Conservation (phyloP, 2,113 vertebrate genomes). For the Cynopterus brachyotis region DNA sequence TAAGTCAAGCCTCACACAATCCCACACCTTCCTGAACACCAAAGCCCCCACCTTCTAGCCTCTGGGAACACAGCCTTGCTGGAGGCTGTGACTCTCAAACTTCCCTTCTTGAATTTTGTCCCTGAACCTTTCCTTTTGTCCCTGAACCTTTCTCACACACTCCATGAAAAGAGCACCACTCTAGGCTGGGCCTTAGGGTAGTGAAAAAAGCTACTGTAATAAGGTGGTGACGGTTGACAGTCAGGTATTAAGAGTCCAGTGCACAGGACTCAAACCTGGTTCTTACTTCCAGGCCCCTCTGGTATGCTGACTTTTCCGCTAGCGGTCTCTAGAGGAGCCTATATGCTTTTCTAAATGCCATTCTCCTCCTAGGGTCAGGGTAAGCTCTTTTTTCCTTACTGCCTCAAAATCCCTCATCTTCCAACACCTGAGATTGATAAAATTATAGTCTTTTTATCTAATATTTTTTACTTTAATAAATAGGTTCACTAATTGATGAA, state of each 20-base stretch:
- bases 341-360: background rate
- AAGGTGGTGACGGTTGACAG: background rate
- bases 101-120: fast-evolving
- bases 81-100: background rate
- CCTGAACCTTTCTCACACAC: background rate
- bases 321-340: background rate
- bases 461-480: background rate
- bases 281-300: background rate
- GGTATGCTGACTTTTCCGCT: background rate
- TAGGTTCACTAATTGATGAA: background rate
- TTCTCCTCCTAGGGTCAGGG: background rate
- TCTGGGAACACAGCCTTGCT: background rate
- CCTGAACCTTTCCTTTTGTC: background rate
- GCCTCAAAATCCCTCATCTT: background rate
- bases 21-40: background rate
- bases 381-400: background rate
- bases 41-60: background rate
- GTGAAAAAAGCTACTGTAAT: background rate
- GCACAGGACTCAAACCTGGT: background rate
- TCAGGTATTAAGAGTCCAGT: background rate
- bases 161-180: background rate
- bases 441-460: background rate
- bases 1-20: background rate
- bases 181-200: background rate
- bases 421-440: background rate